Percentiles rank a stretch among this genome's conserved stretches.
phyloP scores from a whole-genome alignment of 2,113 vertebrate genomes.

The Clarias batrachus region DNA sequence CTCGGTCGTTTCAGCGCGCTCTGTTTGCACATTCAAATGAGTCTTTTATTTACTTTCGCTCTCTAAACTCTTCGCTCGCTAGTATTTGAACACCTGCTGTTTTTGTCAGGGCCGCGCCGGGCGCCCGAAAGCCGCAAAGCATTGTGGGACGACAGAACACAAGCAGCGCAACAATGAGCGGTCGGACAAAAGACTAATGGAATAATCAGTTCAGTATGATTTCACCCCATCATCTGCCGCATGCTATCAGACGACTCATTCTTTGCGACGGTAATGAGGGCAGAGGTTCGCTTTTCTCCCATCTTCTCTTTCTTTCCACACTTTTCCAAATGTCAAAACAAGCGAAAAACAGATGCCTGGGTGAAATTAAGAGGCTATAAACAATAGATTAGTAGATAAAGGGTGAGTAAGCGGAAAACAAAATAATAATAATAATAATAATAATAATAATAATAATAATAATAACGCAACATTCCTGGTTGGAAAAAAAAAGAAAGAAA shows the following conservation, averaged over 20 bases:
- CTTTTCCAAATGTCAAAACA: slow-evolving; percentile 35
- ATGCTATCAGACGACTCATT: slow-evolving; percentile 55
- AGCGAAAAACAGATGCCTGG: slow-evolving; percentile 1
- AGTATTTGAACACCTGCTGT: slow-evolving; percentile 79
- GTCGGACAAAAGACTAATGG: slow-evolving; percentile 51
- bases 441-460: not conserved
- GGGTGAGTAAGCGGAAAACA: slow-evolving; percentile 4
- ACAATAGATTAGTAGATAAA: not conserved
- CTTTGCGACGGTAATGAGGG: slow-evolving; percentile 53
- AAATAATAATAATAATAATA: not conserved
- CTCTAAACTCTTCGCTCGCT: slow-evolving; percentile 69
- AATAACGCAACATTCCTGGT: not conserved
- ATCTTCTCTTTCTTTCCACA: slow-evolving; percentile 26
- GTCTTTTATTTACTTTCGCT: slow-evolving; percentile 67
- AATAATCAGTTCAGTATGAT: slow-evolving; percentile 58
- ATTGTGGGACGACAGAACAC: slow-evolving; percentile 65
- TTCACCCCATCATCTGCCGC: slow-evolving; percentile 45
- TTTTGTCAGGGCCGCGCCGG: slow-evolving; percentile 62
- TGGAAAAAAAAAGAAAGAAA: not conserved
- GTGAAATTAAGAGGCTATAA: slow-evolving; percentile 9
- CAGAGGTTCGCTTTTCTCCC: slow-evolving; percentile 36
- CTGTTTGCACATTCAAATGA: slow-evolving; percentile 68
- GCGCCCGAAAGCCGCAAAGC: slow-evolving; percentile 67
- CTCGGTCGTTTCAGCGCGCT: slow-evolving; percentile 49
- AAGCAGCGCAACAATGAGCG: slow-evolving; percentile 49